Evolutionary conservation across 1,140 invertebrate species (phyloP).

Genomic region (Sinonovacula constricta): DNA sequence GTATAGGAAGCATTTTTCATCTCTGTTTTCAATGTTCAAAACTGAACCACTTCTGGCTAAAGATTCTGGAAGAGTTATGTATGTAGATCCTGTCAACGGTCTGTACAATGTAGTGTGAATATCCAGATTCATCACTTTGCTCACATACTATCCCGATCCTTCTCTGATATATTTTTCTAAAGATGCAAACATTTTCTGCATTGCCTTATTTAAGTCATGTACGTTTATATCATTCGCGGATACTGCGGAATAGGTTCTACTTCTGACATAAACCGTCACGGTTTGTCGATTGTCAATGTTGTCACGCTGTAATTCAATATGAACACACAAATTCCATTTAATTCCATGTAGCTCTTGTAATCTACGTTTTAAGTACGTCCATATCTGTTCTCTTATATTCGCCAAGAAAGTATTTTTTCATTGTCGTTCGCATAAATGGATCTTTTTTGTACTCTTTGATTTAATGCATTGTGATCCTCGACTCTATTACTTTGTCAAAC

Average conservation of each 20-base stretch:
- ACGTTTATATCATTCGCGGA: neutral
- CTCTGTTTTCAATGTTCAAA: neutral
- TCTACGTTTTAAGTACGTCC: neutral
- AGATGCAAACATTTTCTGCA: slow-evolving; percentile 1
- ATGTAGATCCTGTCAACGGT: neutral
- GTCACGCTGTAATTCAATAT: neutral
- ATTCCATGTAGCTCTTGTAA: neutral
- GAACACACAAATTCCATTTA: neutral
- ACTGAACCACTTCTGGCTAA: neutral
- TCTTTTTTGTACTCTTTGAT: neutral
- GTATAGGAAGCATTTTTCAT: neutral
- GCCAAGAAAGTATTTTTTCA: neutral
- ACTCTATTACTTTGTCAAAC: neutral
- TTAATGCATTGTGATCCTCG: neutral
- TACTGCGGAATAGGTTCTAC: neutral
- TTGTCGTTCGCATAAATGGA: neutral
- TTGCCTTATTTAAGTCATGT: neutral
- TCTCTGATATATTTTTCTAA: neutral
- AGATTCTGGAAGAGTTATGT: neutral
- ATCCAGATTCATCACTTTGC: neutral
- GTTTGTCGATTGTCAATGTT: neutral
- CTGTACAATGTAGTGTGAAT: neutral
- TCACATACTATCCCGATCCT: neutral
- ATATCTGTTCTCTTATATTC: neutral
- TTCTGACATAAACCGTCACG: neutral